Conservation (phyloP, 2,888 invertebrate species). For the Morpho helenor region DNA sequence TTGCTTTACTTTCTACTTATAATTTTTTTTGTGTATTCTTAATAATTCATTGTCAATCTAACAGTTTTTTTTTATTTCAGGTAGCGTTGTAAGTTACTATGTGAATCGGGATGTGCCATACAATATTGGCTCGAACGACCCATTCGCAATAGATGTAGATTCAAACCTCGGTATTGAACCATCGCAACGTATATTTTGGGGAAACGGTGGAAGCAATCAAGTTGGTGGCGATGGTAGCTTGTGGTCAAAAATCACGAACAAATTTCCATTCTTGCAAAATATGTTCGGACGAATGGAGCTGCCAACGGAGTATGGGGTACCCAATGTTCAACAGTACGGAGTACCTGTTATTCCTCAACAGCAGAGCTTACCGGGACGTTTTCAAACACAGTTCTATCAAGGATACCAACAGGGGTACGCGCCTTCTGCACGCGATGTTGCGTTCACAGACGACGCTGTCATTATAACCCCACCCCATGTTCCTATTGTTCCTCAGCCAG, state of each 20-base stretch:
- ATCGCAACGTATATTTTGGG: conserved; percentile 66
- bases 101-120: conserved; percentile 58
- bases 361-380: conserved; percentile 23
- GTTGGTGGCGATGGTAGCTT: conserved; percentile 67
- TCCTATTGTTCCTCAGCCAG: conserved; percentile 41
- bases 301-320: conserved; percentile 49
- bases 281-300: conserved; percentile 69
- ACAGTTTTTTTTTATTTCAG: conserved; percentile 35
- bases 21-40: not conserved
- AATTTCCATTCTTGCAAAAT: conserved; percentile 62
- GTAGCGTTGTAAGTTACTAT: conserved; percentile 57
- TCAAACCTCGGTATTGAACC: conserved; percentile 50
- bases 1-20: too few species aligned
- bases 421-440: conserved; percentile 57
- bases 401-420: conserved; percentile 14
- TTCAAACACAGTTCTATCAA: conserved; percentile 26
- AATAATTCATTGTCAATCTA: not conserved
- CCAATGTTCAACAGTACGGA: conserved; percentile 43
- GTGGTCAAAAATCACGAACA: conserved; percentile 66
- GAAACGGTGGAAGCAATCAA: conserved; percentile 57
- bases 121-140: conserved; percentile 55
- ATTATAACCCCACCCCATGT: conserved; percentile 69
- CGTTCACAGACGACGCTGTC: conserved; percentile 66
- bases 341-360: conserved; percentile 34
- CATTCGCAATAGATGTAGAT: conserved; percentile 46